A percentile compares a stretch with the other conserved stretches of the same genome.
Evolutionary conservation across 2,797 vertebrate species (phyloP).

Genomic region (Rhadinocentrus ornatus): DNA sequence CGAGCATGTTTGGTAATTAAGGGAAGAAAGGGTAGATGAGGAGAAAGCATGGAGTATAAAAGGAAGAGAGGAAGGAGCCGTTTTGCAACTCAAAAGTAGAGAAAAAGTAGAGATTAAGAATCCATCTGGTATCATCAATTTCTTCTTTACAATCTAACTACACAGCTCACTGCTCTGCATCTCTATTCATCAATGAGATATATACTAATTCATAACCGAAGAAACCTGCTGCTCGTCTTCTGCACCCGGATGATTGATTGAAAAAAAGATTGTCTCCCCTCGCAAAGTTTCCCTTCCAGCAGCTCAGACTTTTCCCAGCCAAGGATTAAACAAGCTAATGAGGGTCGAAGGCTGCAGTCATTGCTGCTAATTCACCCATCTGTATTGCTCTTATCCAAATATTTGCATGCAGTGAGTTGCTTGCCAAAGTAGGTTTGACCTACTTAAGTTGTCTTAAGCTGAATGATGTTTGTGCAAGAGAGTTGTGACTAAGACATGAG

Average conservation of each 20-base stretch:
- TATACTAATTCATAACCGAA: constrained; percentile 52
- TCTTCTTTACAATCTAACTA: constrained; percentile 56
- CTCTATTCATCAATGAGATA: constrained; percentile 57
- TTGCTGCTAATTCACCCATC: constrained; percentile 56
- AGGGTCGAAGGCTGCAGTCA: constrained; percentile 58
- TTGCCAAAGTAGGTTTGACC: constrained; percentile 71
- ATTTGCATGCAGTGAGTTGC: constrained; percentile 63
- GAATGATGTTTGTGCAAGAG: constrained; percentile 53
- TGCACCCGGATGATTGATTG: constrained; percentile 56
- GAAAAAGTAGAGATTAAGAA: constrained; percentile 47
- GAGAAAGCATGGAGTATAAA: constrained; percentile 18
- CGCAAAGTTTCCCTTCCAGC: constrained; percentile 47
- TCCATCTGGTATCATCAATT: constrained; percentile 55
- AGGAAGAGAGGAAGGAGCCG: constrained; percentile 37
- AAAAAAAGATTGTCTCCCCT: constrained; percentile 32
- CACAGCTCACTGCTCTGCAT: constrained; percentile 49
- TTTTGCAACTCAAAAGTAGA: constrained; percentile 34
- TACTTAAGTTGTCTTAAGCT: constrained; percentile 73
- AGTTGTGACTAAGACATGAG: constrained; percentile 51
- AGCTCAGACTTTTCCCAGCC: constrained; percentile 46
- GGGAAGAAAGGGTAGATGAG: constrained; percentile 40
- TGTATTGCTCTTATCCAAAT: constrained; percentile 62
- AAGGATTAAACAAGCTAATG: constrained; percentile 56
- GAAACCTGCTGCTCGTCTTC: constrained; percentile 48
- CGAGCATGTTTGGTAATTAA: constrained; percentile 63